Evolutionary conservation across 2,888 invertebrate genomes (phyloP).

Genomic region (Lutraria lutraria): DNA sequence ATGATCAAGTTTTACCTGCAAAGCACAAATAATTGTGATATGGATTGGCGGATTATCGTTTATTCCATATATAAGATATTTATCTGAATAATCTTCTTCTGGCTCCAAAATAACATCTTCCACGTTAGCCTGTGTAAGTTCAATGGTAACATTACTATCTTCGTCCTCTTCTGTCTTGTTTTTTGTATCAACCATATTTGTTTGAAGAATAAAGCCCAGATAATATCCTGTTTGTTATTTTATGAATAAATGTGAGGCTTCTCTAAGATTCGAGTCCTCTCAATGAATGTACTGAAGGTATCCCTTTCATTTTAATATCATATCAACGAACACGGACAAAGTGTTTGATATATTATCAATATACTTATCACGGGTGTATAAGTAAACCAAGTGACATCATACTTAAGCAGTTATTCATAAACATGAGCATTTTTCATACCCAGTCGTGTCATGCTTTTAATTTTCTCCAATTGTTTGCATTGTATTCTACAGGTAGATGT

Average conservation of each 20-base stretch:
- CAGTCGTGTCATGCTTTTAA: no score
- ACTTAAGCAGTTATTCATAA: no score
- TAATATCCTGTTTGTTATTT: background rate
- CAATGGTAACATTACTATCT: background rate
- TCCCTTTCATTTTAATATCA: background rate
- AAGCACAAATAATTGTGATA: constrained; percentile 24
- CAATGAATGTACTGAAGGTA: background rate
- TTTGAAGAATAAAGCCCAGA: background rate
- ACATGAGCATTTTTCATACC: no score
- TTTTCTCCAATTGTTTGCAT: no score
- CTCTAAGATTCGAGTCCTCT: background rate
- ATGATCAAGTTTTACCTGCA: constrained; percentile 23
- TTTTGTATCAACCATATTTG: background rate
- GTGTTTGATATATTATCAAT: background rate
- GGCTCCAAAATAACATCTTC: background rate
- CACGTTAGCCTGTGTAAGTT: background rate
- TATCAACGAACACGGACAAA: no score
- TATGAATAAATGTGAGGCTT: background rate
- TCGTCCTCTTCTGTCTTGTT: background rate
- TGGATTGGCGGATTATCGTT: constrained; percentile 31
- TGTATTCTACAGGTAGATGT: no score
- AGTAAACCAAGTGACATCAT: no score
- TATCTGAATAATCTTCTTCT: background rate
- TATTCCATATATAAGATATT: constrained; percentile 34
- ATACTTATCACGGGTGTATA: no score